A percentile compares a stretch with the other conserved stretches of the same genome.
These are phyloP conservation scores for Centruroides sculpturatus DNA, from an alignment of 1,140 invertebrate genomes.

Conservation along the genomic window DNA sequence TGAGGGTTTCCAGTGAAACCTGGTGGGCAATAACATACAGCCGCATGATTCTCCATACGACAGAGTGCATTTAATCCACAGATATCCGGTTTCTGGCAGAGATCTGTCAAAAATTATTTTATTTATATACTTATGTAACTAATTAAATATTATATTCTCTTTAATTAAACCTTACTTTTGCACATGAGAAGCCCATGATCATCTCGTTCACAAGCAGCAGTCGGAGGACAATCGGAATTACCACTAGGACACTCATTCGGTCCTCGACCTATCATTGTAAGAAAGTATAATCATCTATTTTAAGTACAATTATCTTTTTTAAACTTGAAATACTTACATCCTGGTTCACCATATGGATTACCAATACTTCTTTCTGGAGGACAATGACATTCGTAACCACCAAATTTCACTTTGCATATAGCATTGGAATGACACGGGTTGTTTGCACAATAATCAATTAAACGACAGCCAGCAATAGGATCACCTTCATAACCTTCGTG, in stretches of 20 bases:
- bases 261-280: conserved; percentile 14
- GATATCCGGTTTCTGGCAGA: conserved; percentile 28
- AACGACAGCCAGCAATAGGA: conserved; percentile 46
- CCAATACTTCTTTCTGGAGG: conserved; percentile 55
- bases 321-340: conserved; percentile 40
- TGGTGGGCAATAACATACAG: conserved; percentile 31
- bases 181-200: conserved; percentile 18
- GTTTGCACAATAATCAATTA: conserved; percentile 61
- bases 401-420: conserved; percentile 62
- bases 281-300: too few species aligned
- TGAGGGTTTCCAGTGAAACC: conserved; percentile 25
- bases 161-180: conserved; percentile 10
- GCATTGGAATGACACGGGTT: conserved; percentile 65
- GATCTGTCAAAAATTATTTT: conserved; percentile 10
- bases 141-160: neutral
- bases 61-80: conserved; percentile 40
- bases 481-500: conserved; percentile 72
- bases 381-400: conserved; percentile 64
- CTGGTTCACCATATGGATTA: conserved; percentile 66
- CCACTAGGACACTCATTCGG: conserved; percentile 21
- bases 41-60: conserved; percentile 31
- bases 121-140: neutral
- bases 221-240: conserved; percentile 21
- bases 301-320: neutral
- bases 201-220: conserved; percentile 17